Base-by-base conservation (phyloP, 2,113 vertebrate genomes). In the Apodemus sylvaticus region DNA sequence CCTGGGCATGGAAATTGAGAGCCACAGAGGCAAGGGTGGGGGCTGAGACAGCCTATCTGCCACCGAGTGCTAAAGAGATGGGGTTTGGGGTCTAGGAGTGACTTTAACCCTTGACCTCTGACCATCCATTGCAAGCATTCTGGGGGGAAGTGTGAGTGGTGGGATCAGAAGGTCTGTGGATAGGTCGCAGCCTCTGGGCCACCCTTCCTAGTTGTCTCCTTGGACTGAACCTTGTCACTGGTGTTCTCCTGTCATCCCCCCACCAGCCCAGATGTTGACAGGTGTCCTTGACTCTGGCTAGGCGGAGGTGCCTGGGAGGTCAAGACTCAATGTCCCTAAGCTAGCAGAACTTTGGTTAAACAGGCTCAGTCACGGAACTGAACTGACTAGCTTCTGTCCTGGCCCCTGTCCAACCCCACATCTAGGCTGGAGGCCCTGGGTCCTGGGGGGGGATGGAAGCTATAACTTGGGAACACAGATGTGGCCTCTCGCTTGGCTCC, bases 401-500 rank as follows among this genome's bases (percentile, higher is more conserved):
- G 24, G 31, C 5, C 64, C 68, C 51, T 2, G 31, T 45, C 48
- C 11, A 3, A 60, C 55, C n/a, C 36, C 5, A n/a, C 12, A 9
- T 29, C 19, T 58, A 81, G 83, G 36, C 36, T 31, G n/a, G 10
- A 20, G 71, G 64, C 48, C 74, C 42, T 16, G 71, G 60, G n/a
- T 29, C 29, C 53, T 7, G 12, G 51, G 42, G 51, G 42, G 20
- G 1, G 10, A 36, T 64, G 60, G 76, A 76, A 14, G 71, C 12
- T 26, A 2, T 0, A 13, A 13, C 39, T 1, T 10, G 60, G 48
- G n/a, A 73, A 8, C 1, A 3, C 3, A 48, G 90, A 64, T 39
- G 5, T 36, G 89, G 62, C 79, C 77, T 48, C n/a, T 39, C 3
- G 64, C 94, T 88, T 83, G 93, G 81, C 92, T 92, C 64, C 51